Conservation (phyloP, 2,797 vertebrate species). For the Arnoldichthys spilopterus region DNA sequence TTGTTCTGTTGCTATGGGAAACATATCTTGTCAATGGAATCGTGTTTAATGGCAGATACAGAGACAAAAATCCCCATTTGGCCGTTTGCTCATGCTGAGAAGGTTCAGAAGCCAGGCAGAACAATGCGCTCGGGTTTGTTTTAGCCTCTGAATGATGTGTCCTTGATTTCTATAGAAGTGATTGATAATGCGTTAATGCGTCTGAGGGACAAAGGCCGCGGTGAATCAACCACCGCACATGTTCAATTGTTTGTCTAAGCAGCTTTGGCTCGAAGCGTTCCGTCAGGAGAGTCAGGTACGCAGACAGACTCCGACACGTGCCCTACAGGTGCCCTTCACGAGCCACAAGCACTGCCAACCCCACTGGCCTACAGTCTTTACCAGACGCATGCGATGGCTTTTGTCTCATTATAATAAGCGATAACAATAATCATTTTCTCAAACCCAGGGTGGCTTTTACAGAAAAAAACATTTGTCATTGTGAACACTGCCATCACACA, state of each 20-base stretch:
- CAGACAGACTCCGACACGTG: neutral
- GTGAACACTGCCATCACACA: too few relatives aligned
- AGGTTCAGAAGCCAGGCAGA: neutral
- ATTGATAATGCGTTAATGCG: neutral
- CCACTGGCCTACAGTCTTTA: neutral
- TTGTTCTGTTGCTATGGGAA: neutral
- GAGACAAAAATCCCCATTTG: too few relatives aligned
- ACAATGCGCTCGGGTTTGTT: neutral
- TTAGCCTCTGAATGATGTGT: neutral
- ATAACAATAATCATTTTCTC: too few relatives aligned
- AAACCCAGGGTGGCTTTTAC: too few relatives aligned
- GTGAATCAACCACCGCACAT: neutral
- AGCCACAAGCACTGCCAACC: neutral
- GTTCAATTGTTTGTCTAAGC: neutral
- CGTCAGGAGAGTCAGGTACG: neutral
- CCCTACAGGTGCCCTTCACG: neutral
- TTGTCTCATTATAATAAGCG: too few relatives aligned
- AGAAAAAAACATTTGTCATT: too few relatives aligned
- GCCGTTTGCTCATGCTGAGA: neutral
- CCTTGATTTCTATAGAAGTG: neutral
- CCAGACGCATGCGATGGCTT: too few relatives aligned
- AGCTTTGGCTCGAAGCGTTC: constrained; percentile 12
- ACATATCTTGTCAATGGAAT: neutral
- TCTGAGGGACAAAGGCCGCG: neutral
- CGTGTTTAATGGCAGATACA: neutral